These are phyloP conservation scores for Atta cephalotes DNA, from an alignment of 1,140 invertebrate species.

Conservation along the genomic window DNA sequence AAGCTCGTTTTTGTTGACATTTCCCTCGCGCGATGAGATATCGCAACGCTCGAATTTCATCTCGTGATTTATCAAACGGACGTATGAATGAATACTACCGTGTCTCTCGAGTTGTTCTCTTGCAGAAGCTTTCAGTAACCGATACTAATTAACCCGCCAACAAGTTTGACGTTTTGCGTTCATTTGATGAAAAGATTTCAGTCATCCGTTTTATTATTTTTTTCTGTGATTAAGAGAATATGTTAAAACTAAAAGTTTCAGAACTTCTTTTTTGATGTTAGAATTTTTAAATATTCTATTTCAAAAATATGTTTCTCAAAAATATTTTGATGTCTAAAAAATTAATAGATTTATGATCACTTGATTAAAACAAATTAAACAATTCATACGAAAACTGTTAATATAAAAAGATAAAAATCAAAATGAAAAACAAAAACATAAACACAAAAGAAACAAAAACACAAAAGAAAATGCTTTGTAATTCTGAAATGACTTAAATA, in stretches of 20 bases:
- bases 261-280: neutral
- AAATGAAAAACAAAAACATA: too few species aligned
- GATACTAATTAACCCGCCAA: slow-evolving; percentile 41
- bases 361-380: too few species aligned
- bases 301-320: neutral
- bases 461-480: too few species aligned
- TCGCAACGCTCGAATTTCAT: slow-evolving; percentile 7
- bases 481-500: too few species aligned
- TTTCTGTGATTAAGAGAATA: neutral
- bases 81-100: slow-evolving; percentile 3
- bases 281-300: neutral
- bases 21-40: neutral
- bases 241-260: neutral
- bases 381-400: too few species aligned
- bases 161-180: neutral
- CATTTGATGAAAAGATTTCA: slow-evolving; percentile 7
- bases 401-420: too few species aligned
- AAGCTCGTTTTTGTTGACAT: slow-evolving; percentile 52
- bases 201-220: neutral
- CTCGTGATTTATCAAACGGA: slow-evolving; percentile 52
- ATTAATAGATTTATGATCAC: too few species aligned
- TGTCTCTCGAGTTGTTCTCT: neutral
- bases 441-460: too few species aligned
- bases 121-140: slow-evolving; percentile 11
- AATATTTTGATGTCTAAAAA: neutral